Evolutionary conservation across 2,113 vertebrate genomes (phyloP), one percentile per base, ranked within the genome.

Genomic region (Aldabrachelys gigantea): DNA sequence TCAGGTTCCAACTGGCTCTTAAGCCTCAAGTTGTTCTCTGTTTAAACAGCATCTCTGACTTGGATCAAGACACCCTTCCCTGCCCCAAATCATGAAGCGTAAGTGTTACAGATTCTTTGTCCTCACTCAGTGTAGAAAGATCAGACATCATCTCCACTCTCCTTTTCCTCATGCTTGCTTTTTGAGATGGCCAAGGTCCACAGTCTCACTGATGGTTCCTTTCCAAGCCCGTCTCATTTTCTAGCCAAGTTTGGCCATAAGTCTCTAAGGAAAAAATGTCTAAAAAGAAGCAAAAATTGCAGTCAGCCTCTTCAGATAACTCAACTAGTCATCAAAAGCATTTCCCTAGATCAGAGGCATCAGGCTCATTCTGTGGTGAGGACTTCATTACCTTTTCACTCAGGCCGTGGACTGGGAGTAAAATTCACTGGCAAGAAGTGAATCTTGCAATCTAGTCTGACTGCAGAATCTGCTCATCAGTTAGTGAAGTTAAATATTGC

Each of bases 331-430:
- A 65, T 52, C 52, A 54, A 91, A 91, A 84, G 62, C 92, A n/a
- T 92, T 95, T 27, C 7, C 54, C 88, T 91, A 82, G 19, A 83
- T 52, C 0, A 0, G 75, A 56, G 41, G 16, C 79, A 21, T 91
- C 65, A 80, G 89, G 9, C 92, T 78, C 86, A 57, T 92, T 96
- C 91, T 94, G 76, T 87, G 82, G 89, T 81, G 90, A 95, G 84
- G 41, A 16, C 16, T 69, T 69, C 16, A 69, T n/a, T n/a, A 90
- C 76, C 88, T 90, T 93, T 85, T 80, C 49, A 52, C 8, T 69
- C 65, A 50, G 35, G 22, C 22, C 5, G 22, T 29, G 35, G 47
- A n/a, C 14, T n/a, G 4, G 25, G 62, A 38, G 38, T n/a, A 38
- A 52, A 72, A 72, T 72, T 8, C 14, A 85, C 16, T 27, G 62